A percentile compares a stretch with the other conserved stretches of the same genome.
These are phyloP conservation scores for Ichneumoninae sp. DNA, from an alignment of 2,888 invertebrate genomes.

Conservation along the genomic window DNA sequence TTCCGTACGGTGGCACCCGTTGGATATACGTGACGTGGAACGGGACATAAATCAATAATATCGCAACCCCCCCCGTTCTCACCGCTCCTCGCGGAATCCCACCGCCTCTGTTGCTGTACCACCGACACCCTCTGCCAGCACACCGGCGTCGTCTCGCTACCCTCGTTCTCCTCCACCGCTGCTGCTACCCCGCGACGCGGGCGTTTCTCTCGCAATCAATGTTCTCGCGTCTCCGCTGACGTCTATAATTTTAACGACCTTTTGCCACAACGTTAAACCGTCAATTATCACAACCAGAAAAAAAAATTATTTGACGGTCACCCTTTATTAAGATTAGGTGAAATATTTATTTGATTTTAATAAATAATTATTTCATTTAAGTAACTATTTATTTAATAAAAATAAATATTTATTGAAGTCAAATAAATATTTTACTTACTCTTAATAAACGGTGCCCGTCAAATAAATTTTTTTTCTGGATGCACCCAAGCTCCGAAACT, in stretches of 20 bases:
- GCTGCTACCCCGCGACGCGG: constrained; percentile 74
- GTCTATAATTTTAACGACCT: constrained; percentile 66
- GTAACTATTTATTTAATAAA: too few relatives aligned
- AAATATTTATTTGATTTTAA: too few relatives aligned
- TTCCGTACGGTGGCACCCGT: constrained; percentile 74
- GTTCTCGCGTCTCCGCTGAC: constrained; percentile 76
- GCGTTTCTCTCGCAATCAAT: constrained; percentile 82
- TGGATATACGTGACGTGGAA: constrained; percentile 79
- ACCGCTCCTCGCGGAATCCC: constrained; percentile 78
- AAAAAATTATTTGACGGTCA: too few relatives aligned
- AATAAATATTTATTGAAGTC: too few relatives aligned
- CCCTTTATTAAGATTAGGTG: too few relatives aligned
- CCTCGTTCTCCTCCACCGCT: constrained; percentile 58
- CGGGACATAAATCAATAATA: constrained; percentile 88
- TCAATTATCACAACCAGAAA: constrained; percentile 32
- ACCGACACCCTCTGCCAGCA: constrained; percentile 67
- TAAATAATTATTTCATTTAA: too few relatives aligned
- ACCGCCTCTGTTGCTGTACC: constrained; percentile 71
- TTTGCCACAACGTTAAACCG: constrained; percentile 2
- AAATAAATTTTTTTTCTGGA: too few relatives aligned
- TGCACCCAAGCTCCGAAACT: constrained; percentile 39
- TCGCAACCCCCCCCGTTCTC: constrained; percentile 83
- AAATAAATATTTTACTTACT: too few relatives aligned
- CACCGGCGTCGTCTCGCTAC: constrained; percentile 69
- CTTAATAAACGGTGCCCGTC: too few relatives aligned